These are phyloP conservation scores for Dendrocopos noguchii DNA, from an alignment of 2,113 vertebrate genomes.

Conservation along the genomic window DNA sequence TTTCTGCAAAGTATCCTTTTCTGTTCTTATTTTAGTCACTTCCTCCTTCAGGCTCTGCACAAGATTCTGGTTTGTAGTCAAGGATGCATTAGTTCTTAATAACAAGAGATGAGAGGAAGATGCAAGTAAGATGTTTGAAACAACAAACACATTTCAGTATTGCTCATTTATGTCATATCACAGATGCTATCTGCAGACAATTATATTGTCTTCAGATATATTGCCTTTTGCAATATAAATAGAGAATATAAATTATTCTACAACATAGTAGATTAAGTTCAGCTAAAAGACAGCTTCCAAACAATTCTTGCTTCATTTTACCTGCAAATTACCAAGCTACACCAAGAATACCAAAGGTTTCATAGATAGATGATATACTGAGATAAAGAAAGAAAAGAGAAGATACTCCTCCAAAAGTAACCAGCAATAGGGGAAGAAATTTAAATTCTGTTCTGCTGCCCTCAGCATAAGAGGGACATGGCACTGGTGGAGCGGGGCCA, in stretches of 20 bases:
- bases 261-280: not conserved
- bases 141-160: not conserved
- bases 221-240: not conserved
- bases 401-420: too few relatives aligned
- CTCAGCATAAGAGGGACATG: too few relatives aligned
- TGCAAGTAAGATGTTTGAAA: not conserved
- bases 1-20: constrained; percentile 86
- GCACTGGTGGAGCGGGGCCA: too few relatives aligned
- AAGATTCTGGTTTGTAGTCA: constrained; percentile 87
- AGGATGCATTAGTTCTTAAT: constrained; percentile 82
- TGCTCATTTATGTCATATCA: not conserved
- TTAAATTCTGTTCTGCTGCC: too few relatives aligned
- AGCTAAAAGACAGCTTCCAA: not conserved
- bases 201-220: not conserved
- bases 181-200: not conserved
- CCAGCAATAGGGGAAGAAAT: too few relatives aligned
- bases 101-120: not conserved
- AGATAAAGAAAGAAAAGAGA: too few relatives aligned
- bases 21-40: constrained; percentile 80
- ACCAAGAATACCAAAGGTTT: not conserved
- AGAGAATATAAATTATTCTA: not conserved
- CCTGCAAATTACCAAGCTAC: not conserved
- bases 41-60: constrained; percentile 87
- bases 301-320: not conserved
- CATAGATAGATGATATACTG: not conserved